These are phyloP conservation scores for Galleria mellonella DNA, from an alignment of 1,140 invertebrate species.

Conservation along the genomic window DNA sequence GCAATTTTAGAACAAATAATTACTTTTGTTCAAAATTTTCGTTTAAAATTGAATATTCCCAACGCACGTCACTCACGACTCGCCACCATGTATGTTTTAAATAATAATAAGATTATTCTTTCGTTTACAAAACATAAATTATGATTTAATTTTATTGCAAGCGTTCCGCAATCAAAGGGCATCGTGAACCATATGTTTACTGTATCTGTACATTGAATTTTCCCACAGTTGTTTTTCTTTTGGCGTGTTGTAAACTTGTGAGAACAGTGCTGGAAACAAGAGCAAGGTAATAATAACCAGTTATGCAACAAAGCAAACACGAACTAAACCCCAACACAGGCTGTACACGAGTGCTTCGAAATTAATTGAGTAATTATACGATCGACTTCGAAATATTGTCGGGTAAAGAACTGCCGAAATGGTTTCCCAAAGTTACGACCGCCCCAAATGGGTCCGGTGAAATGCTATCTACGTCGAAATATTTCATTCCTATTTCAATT, in stretches of 20 bases:
- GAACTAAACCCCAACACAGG: slow-evolving; percentile 13
- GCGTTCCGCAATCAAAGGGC: slow-evolving; percentile 10
- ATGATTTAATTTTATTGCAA: slow-evolving; percentile 4
- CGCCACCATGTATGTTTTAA: not conserved
- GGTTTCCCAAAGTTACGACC: no score
- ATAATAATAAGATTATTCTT: not conserved
- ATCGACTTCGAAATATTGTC: slow-evolving; percentile 8
- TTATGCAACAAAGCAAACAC: slow-evolving; percentile 30
- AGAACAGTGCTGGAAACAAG: slow-evolving; percentile 24
- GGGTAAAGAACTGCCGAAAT: no score
- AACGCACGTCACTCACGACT: slow-evolving; percentile 19
- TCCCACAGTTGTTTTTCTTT: slow-evolving; percentile 36
- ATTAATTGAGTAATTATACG: slow-evolving; percentile 36
- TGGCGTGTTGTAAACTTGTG: slow-evolving; percentile 25
- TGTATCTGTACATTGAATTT: slow-evolving; percentile 11
- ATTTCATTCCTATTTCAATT: no score
- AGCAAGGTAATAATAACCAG: slow-evolving; percentile 35
- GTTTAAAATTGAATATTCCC: slow-evolving; percentile 15
- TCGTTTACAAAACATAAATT: slow-evolving; percentile 3
- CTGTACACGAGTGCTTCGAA: slow-evolving; percentile 15
- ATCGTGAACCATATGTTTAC: slow-evolving; percentile 19
- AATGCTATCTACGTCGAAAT: no score
- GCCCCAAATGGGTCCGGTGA: no score
- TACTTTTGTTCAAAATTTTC: slow-evolving; percentile 35
- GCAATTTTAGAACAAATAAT: slow-evolving; percentile 33